Evolutionary conservation across 2,888 invertebrate species (phyloP), one percentile per base, ranked within the genome.

Genomic region (Pasiphila rectangulata): DNA sequence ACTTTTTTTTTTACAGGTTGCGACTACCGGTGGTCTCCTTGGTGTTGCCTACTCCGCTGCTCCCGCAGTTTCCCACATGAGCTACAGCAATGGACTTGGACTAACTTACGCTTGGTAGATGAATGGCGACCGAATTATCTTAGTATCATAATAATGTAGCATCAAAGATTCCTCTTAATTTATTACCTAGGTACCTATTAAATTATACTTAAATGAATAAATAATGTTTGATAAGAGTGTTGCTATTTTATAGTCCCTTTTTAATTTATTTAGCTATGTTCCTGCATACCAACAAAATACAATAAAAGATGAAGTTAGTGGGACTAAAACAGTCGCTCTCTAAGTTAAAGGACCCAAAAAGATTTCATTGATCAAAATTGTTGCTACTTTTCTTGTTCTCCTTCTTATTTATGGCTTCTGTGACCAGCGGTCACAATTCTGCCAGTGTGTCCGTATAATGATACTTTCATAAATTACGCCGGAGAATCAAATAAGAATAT

Each of bases 31-130:
- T 32, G 88, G 89, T 9, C 84, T 91, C 25, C 41, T 91, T n/a
- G 91, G 91, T 24, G 90, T 91, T 10, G 90, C 91, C 0, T 92
- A 91, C 62, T 90, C 91, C 7, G 89, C 91, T 20, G 90, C 91
- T 7, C 90, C 92, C 5, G 85, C 90, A 9, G 91, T 92, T 1
- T 90, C 91, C n/a, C 91, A 91, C 72, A 90, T 91, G 86, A 86
- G 87, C 30, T 92, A 91, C 75, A 73, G 84, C 44, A 90, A 90
- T 61, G 90, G 90, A 57, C 79, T 90, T 21, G 91, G 91, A n/a
- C 68, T 89, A 19, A 79, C 82, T 9, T 91, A 91, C 69, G 79
- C 83, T 54, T 91, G 90, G 90, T 91, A 89, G 80, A 25, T 6
- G 23, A 17, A 30, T 40, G 29, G 12, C 25, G 13, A 23, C 1